Conservation (phyloP, 2,113 vertebrate species). For the Hemibagrus wyckioides region DNA sequence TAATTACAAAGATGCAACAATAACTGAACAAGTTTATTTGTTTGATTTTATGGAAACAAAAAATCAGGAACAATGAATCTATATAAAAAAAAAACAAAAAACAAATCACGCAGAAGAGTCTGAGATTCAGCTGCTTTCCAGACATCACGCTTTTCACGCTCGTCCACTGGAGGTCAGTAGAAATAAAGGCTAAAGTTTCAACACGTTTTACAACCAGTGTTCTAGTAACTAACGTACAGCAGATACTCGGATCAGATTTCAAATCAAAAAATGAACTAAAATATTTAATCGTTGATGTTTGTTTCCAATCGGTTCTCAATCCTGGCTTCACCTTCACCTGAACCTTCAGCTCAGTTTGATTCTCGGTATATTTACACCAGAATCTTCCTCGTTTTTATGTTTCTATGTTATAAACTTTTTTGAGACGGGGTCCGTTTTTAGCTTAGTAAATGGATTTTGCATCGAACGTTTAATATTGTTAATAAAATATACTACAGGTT, state of each 20-base stretch:
- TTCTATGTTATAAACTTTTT: too few species aligned
- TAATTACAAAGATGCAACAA: not conserved
- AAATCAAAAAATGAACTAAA: not conserved
- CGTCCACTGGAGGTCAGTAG: not conserved
- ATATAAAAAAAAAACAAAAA: not conserved
- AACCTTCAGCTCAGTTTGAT: not conserved
- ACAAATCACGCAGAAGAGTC: not conserved
- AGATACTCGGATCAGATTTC: not conserved
- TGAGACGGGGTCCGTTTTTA: too few species aligned
- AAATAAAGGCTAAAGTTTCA: not conserved
- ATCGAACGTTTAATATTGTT: too few species aligned
- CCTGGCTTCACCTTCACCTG: not conserved
- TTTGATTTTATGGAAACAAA: not conserved
- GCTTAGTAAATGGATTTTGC: too few species aligned
- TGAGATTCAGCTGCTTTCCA: not conserved
- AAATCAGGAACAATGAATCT: not conserved
- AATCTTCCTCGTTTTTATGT: not conserved
- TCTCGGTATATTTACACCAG: not conserved
- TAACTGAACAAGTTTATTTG: not conserved
- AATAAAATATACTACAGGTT: not conserved
- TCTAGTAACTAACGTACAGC: not conserved
- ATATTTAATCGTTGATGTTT: not conserved
- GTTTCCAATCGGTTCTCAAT: not conserved
- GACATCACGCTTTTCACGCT: not conserved
- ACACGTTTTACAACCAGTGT: not conserved